These are phyloP conservation scores for Engraulis encrasicolus DNA, from an alignment of 2,113 vertebrate genomes.

Conservation along the genomic window DNA sequence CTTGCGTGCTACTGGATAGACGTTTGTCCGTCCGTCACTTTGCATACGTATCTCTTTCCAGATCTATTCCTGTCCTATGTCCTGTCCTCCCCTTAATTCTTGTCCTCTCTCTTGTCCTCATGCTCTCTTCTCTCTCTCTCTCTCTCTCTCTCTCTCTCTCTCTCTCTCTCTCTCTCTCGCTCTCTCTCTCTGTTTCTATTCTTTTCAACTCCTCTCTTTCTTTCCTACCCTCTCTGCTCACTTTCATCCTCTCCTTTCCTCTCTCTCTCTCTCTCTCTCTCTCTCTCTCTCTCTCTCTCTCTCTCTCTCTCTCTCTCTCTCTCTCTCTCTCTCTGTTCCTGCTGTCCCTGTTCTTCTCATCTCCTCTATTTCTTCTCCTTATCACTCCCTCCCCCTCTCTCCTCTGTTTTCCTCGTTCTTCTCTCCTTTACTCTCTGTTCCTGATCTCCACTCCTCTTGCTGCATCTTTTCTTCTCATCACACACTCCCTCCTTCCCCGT, in stretches of 20 bases:
- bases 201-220: background rate
- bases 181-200: background rate
- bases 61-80: too few species aligned
- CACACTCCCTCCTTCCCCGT: slow-evolving; percentile 27
- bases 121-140: background rate
- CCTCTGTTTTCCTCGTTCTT: slow-evolving; percentile 12
- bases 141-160: slow-evolving; percentile 32
- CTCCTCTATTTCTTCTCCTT: background rate
- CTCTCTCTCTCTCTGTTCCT: background rate
- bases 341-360: background rate
- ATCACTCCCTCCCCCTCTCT: background rate
- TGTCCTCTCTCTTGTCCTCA: slow-evolving; percentile 28
- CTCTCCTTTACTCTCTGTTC: too few species aligned
- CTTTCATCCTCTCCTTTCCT: slow-evolving; percentile 33
- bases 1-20: slow-evolving; percentile 39
- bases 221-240: slow-evolving; percentile 38
- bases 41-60: slow-evolving; percentile 35
- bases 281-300: slow-evolving; percentile 28
- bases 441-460: slow-evolving; percentile 29
- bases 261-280: background rate
- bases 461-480: background rate
- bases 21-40: background rate
- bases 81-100: too few species aligned
- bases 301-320: background rate
- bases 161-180: background rate